Evolutionary conservation across 1,140 invertebrate species (phyloP), one percentile per base, ranked within the genome.

Genomic region (Ruditapes philippinarum): DNA sequence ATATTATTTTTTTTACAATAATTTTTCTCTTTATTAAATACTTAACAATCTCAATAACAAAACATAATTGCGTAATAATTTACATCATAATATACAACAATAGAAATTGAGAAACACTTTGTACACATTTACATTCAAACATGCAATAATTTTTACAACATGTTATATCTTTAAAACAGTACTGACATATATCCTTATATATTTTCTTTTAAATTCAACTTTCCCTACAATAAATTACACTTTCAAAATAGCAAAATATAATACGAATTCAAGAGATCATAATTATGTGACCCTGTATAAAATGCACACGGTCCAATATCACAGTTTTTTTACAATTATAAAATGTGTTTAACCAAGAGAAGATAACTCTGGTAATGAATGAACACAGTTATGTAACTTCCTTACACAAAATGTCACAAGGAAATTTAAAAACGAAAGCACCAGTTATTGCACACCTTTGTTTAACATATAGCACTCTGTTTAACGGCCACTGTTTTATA

Each of bases 51-150:
- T 57, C 3, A 57, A 70, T 38, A 70, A 19, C 4, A 38, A 38
- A 70, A 70, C 65, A 70, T 38, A 38, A 70, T 70, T 36, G 65
- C 65, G 65, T 70, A 70, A 62, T 70, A 70, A 70, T 70, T 38
- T 70, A 70, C 65, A 70, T n/a, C n/a, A n/a, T n/a, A n/a, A n/a
- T 57, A 4, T 22, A 57, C 25, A 25, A 45, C 42, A 45, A 14
- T 5, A 14, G 42, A 14, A n/a, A n/a, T n/a, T n/a, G n/a, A n/a
- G n/a, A n/a, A n/a, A n/a, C n/a, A 45, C 14, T 45, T 57, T 25
- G 54, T n/a, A 57, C 54, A 57, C n/a, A 57, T n/a, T 57, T n/a
- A 45, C 42, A 57, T 57, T n/a, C n/a, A n/a, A n/a, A n/a, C n/a
- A n/a, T n/a, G n/a, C n/a, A n/a, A n/a, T n/a, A n/a, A n/a, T n/a